A percentile compares a stretch with the other conserved stretches of the same genome.
phyloP scores from a whole-genome alignment of 1,140 invertebrate species.

The Dendrolimus punctatus region DNA sequence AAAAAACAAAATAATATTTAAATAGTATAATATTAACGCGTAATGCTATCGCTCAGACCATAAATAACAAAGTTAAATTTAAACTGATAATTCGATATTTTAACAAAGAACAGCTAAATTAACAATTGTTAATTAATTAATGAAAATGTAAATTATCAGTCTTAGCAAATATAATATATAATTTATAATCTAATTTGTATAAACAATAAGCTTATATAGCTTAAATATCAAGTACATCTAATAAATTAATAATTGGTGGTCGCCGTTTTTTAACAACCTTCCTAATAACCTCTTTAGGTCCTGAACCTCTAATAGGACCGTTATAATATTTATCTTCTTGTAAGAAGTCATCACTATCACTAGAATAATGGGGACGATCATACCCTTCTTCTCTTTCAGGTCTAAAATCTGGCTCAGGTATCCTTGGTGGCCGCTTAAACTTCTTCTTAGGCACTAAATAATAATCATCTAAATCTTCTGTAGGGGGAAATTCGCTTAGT shows the following conservation, averaged over 20 bases:
- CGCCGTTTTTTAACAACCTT: slow-evolving; percentile 58
- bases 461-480: slow-evolving; percentile 50
- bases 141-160: slow-evolving; percentile 2
- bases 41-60: no score
- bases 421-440: slow-evolving; percentile 39
- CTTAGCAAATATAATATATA: background rate
- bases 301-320: slow-evolving; percentile 29
- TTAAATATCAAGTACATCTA: slow-evolving; percentile 66
- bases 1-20: no score
- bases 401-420: slow-evolving; percentile 34
- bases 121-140: background rate
- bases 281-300: slow-evolving; percentile 45
- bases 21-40: no score
- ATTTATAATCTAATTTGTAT: slow-evolving; percentile 47
- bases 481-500: slow-evolving; percentile 19
- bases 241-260: slow-evolving; percentile 44
- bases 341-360: slow-evolving; percentile 30
- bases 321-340: slow-evolving; percentile 34
- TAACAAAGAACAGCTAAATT: background rate
- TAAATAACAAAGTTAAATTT: no score
- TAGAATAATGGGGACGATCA: slow-evolving; percentile 27
- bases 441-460: slow-evolving; percentile 59
- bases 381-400: slow-evolving; percentile 45
- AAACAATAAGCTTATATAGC: slow-evolving; percentile 15
- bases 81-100: background rate